Percentiles rank a stretch among this genome's conserved stretches.
Evolutionary conservation across 2,797 vertebrate species (phyloP).

Genomic region (Chaunax sp.): DNA sequence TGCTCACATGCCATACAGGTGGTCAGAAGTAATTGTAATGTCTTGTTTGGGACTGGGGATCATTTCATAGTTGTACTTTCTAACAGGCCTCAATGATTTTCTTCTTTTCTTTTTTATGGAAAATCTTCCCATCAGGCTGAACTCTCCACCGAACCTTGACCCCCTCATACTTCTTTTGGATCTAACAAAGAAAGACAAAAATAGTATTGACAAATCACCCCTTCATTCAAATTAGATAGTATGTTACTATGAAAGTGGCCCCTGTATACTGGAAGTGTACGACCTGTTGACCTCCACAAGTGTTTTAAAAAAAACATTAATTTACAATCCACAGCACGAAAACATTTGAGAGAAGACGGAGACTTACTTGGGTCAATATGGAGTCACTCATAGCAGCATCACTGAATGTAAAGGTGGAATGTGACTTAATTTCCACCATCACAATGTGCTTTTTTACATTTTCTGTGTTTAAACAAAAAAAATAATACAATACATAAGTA

Average conservation of each 20-base stretch:
- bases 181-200: constrained; percentile 11
- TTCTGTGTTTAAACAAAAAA: not conserved
- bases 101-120: constrained; percentile 16
- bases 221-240: not conserved
- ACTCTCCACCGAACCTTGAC: constrained; percentile 32
- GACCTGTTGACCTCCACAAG: too few relatives aligned
- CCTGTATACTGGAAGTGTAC: not conserved
- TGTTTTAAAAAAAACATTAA: not conserved
- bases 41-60: not conserved
- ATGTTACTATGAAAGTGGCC: not conserved
- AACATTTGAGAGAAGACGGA: not conserved
- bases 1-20: not conserved
- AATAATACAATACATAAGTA: not conserved
- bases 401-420: not conserved
- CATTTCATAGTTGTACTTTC: not conserved
- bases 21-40: not conserved
- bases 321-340: not conserved
- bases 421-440: constrained; percentile 4
- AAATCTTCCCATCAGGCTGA: constrained; percentile 32
- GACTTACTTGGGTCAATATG: constrained; percentile 37
- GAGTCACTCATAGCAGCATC: constrained; percentile 12
- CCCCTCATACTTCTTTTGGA: constrained; percentile 1
- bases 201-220: not conserved
- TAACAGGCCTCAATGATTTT: not conserved
- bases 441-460: not conserved